Evolutionary conservation across 2,888 invertebrate genomes (phyloP).

Genomic region (Eustalomyia histrio): DNA sequence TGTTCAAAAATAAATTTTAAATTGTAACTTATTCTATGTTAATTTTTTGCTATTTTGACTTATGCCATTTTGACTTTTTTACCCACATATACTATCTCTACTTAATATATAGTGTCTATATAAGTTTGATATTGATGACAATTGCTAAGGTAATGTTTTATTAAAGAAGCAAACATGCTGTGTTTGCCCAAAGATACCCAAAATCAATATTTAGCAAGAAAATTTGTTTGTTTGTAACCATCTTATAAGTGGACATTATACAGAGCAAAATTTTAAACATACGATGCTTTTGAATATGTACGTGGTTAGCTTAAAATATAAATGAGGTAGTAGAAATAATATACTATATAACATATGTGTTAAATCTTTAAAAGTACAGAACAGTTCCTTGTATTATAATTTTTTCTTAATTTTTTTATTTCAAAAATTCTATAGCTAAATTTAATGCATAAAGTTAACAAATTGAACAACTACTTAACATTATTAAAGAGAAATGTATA

Average conservation of each 20-base stretch:
- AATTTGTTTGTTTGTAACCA: slow-evolving; percentile 45
- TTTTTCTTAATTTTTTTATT: too few species aligned
- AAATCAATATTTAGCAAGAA: slow-evolving; percentile 56
- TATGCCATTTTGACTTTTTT: too few species aligned
- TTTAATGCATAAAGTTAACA: slow-evolving; percentile 1
- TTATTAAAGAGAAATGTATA: slow-evolving; percentile 4
- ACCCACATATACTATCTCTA: slow-evolving; percentile 15
- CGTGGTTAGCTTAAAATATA: not conserved
- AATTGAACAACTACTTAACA: slow-evolving; percentile 7
- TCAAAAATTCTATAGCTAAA: not conserved
- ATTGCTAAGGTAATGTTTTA: slow-evolving; percentile 33
- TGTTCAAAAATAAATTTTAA: too few species aligned
- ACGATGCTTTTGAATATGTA: not conserved
- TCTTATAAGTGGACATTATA: slow-evolving; percentile 19
- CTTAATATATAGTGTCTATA: slow-evolving; percentile 20
- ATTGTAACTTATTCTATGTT: too few species aligned
- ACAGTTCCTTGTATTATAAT: too few species aligned
- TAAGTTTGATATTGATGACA: not conserved
- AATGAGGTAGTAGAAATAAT: not conserved
- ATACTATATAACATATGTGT: too few species aligned
- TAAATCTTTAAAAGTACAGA: too few species aligned
- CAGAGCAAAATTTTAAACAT: not conserved
- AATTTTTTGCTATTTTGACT: too few species aligned
- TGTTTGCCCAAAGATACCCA: slow-evolving; percentile 25
- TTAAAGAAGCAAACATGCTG: not conserved